phyloP scores from a whole-genome alignment of 2,797 vertebrate genomes.

The Paramormyrops hopkinsi region DNA sequence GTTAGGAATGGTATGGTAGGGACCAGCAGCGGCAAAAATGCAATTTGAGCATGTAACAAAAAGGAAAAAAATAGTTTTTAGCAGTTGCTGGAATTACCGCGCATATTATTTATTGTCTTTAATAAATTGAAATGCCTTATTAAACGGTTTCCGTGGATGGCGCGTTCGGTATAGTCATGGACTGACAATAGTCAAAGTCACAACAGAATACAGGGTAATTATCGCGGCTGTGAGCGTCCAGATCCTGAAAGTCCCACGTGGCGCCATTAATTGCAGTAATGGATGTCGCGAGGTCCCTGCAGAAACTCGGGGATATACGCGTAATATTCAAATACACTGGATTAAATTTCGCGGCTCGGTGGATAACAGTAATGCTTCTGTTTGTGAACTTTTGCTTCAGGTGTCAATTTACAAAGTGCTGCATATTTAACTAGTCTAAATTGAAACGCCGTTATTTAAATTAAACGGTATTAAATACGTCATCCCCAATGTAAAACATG shows the following conservation, averaged over 20 bases:
- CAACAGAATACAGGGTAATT: background rate
- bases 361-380: background rate
- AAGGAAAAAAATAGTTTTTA: background rate
- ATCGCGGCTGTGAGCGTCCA: background rate
- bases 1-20: slow-evolving; percentile 64
- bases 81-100: background rate
- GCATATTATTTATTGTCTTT: background rate
- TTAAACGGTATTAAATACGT: background rate
- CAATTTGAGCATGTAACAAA: slow-evolving; percentile 40
- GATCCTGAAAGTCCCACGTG: background rate
- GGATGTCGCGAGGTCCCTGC: background rate
- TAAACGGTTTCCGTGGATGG: background rate
- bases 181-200: background rate
- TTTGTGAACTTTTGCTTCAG: background rate
- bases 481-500: background rate
- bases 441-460: background rate
- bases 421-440: background rate
- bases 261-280: background rate
- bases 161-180: background rate
- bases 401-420: background rate
- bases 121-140: background rate
- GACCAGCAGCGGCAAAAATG: slow-evolving; percentile 57
- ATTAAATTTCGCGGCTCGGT: background rate
- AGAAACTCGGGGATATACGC: background rate
- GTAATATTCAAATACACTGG: background rate